Base-by-base conservation (phyloP, 2,888 invertebrate species). In the Meliscaeva auricollis region DNA sequence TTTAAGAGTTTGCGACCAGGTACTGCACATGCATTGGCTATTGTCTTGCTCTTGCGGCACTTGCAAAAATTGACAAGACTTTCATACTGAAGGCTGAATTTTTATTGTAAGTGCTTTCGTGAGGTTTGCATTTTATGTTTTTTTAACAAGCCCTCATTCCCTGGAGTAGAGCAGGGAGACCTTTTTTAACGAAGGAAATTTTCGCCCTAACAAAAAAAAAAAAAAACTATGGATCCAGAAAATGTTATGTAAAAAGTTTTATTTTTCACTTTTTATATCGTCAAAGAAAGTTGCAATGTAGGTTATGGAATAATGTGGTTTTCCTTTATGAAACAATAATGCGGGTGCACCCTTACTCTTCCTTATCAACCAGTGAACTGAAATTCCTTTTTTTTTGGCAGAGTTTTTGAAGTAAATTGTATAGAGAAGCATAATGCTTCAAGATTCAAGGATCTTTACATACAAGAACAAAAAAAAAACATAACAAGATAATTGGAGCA, bases 81-180 rank as follows among this genome's bases (percentile, higher is more conserved):
- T 48, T 20, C 6, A 11, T 22, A 4, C 3, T 8, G 66, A 48
- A 48, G 48, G 6, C 13, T 50, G 35, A 35, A 50, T 35, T 66
- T 66, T 66, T 50, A 66, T 66, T 50, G 20, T 66, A 32, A 66
- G 48, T 66, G 48, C 15, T 50, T 66, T 66, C 48, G 35, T 50
- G 48, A 50, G 50, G 35, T 15, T 50, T n/a, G 20, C 32, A 35
- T n/a, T 66, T 50, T 38, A 66, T 50, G 20, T 17, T n/a, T 66
- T 38, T 30, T 46, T 46, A 64, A 46, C 46, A 64, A 64, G 41
- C 32, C 15, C 2, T 9, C 22, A 4, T 32, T 58, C 35, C 20
- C 13, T 8, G 0, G 20, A 20, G 9, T 17, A 56, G 5, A 26
- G 9, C 2, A 50, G 35, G 9, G 3, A 20, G 1, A 3, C 4